Percentiles rank a stretch among this genome's conserved stretches.
phyloP scores from a whole-genome alignment of 2,888 invertebrate species.

The Clepsis dumicolana region DNA sequence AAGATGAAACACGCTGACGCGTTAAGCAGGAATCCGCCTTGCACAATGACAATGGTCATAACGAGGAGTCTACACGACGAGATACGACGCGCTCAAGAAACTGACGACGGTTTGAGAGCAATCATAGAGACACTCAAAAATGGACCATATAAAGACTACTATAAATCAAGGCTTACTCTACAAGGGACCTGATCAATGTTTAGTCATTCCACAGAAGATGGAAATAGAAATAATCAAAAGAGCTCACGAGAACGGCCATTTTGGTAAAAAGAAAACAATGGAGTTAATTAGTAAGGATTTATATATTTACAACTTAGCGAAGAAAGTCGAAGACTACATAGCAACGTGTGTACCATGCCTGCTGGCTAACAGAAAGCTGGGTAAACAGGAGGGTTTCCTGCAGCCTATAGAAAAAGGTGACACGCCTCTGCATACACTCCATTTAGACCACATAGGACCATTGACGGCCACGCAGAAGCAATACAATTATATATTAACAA shows the following conservation, averaged over 20 bases:
- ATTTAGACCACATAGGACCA: background rate
- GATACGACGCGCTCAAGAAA: background rate
- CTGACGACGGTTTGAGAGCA: background rate
- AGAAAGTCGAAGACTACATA: no score
- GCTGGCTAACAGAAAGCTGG: background rate
- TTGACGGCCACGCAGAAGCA: background rate
- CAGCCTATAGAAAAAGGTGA: background rate
- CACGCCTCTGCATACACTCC: background rate
- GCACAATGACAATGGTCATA: background rate
- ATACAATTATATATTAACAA: background rate
- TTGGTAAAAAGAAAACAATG: no score
- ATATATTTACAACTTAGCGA: no score
- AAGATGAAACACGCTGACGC: conserved; percentile 1
- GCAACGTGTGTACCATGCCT: background rate
- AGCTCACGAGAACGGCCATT: no score
- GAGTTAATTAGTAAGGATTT: no score
- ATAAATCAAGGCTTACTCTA: background rate
- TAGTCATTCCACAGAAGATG: background rate
- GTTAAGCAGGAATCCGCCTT: background rate
- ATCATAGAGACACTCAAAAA: background rate
- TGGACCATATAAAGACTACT: background rate
- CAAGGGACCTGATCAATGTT: background rate
- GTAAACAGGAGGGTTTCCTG: background rate
- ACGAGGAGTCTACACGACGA: background rate
- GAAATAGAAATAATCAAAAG: no score